Percentiles rank a stretch among this genome's conserved stretches.
These are phyloP conservation scores for Otolemur crassicaudatus DNA, from an alignment of 2,797 vertebrate species.

Conservation along the genomic window DNA sequence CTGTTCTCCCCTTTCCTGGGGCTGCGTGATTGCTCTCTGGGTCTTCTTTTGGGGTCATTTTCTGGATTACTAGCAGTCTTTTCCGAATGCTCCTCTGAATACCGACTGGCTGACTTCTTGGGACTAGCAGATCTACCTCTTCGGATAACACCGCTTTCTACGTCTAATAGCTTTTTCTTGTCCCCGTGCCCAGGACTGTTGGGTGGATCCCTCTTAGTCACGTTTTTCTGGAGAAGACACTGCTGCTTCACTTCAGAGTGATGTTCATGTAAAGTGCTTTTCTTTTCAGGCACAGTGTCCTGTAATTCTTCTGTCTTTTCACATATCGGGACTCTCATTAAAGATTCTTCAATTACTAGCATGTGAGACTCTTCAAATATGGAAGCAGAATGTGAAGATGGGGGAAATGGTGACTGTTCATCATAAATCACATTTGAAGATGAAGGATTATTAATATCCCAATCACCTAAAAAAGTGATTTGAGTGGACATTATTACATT, in stretches of 20 bases:
- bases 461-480: constrained; percentile 89
- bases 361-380: constrained; percentile 88
- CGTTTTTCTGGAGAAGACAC: constrained; percentile 84
- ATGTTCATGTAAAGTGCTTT: constrained; percentile 86
- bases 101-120: constrained; percentile 65
- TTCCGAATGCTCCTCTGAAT: constrained; percentile 65
- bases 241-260: constrained; percentile 82
- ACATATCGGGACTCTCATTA: constrained; percentile 82
- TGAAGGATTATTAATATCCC: constrained; percentile 91
- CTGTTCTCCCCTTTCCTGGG: constrained; percentile 85
- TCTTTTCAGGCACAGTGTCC: constrained; percentile 87
- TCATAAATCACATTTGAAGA: constrained; percentile 93
- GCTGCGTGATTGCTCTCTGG: constrained; percentile 78
- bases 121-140: constrained; percentile 88
- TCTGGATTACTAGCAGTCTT: constrained; percentile 77
- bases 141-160: constrained; percentile 71
- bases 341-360: constrained; percentile 87
- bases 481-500: background rate
- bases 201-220: constrained; percentile 79
- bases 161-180: constrained; percentile 77
- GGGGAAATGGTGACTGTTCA: constrained; percentile 89
- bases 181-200: constrained; percentile 83
- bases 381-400: constrained; percentile 90
- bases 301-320: constrained; percentile 85
- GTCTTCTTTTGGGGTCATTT: constrained; percentile 70